These are phyloP conservation scores for Sarcophaga bullata DNA, from an alignment of 1,140 invertebrate genomes.

Conservation along the genomic window DNA sequence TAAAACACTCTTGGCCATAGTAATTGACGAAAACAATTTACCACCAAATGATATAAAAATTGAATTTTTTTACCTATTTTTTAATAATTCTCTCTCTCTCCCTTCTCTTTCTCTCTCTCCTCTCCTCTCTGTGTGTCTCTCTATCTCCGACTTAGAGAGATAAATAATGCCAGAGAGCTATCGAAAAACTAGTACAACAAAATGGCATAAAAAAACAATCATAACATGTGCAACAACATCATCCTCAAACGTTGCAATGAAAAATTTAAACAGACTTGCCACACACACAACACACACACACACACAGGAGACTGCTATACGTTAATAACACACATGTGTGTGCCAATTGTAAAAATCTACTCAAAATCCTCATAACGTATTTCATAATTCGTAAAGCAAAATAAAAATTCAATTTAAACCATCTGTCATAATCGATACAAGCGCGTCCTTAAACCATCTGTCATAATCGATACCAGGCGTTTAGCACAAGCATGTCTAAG, in stretches of 20 bases:
- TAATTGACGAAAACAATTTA: not conserved
- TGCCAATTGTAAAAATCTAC: too few relatives aligned
- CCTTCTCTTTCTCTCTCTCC: too few relatives aligned
- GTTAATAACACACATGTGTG: too few relatives aligned
- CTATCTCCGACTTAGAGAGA: too few relatives aligned
- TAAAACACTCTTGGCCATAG: not conserved
- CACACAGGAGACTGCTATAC: too few relatives aligned
- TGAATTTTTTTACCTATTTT: conserved; percentile 3
- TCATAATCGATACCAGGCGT: too few relatives aligned
- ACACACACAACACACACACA: too few relatives aligned
- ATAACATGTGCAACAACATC: conserved; percentile 34
- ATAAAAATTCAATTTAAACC: conserved; percentile 7
- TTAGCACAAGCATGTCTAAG: too few relatives aligned
- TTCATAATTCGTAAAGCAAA: conserved; percentile 8
- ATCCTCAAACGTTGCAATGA: not conserved
- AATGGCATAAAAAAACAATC: conserved; percentile 21
- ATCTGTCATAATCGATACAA: conserved; percentile 40
- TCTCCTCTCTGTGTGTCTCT: not conserved
- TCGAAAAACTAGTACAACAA: not conserved
- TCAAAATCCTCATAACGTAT: not conserved
- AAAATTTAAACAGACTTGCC: not conserved
- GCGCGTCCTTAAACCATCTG: conserved; percentile 25
- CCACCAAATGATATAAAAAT: conserved; percentile 31
- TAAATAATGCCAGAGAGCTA: too few relatives aligned
- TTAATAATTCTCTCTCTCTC: not conserved